Conservation (phyloP, 2,797 vertebrate species). For the Takifugu ocellatus region DNA sequence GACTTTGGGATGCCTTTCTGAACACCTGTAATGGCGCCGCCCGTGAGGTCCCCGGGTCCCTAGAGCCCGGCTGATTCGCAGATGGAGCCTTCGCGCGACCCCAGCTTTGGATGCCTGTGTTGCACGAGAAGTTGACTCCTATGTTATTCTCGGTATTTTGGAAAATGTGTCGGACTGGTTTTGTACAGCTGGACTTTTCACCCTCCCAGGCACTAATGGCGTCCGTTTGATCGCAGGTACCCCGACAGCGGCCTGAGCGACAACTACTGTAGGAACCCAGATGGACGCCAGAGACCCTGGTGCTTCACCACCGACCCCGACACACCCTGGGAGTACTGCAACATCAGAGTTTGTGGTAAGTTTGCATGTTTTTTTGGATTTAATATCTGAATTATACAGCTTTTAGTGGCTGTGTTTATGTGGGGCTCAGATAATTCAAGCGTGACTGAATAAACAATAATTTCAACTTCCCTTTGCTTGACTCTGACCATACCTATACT, state of each 20-base stretch:
- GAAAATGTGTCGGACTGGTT: background rate
- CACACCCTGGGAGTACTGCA: slow-evolving; percentile 93
- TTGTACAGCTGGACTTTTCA: background rate
- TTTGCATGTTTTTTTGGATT: slow-evolving; percentile 41
- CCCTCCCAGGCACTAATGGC: background rate
- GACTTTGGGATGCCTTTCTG: slow-evolving; percentile 43
- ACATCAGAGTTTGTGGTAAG: slow-evolving; percentile 96
- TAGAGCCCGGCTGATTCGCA: slow-evolving; percentile 42
- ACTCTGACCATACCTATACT: slow-evolving; percentile 26
- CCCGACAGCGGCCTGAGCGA: slow-evolving; percentile 94
- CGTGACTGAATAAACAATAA: slow-evolving; percentile 51
- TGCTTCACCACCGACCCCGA: slow-evolving; percentile 95
- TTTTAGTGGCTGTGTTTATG: slow-evolving; percentile 25
- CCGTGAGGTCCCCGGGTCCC: slow-evolving; percentile 46
- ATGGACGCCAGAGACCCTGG: slow-evolving; percentile 93
- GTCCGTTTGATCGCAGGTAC: slow-evolving; percentile 72
- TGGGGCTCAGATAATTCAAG: slow-evolving; percentile 9
- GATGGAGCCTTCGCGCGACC: slow-evolving; percentile 39
- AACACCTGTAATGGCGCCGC: slow-evolving; percentile 57
- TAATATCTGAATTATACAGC: slow-evolving; percentile 15
- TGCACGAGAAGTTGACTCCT: slow-evolving; percentile 16
- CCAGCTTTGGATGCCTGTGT: slow-evolving; percentile 31
- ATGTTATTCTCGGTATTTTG: slow-evolving; percentile 1
- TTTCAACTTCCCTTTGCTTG: slow-evolving; percentile 79
- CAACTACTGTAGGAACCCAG: slow-evolving; percentile 98